Conservation (phyloP, 1,140 invertebrate species). For the Colletes latitarsis region DNA sequence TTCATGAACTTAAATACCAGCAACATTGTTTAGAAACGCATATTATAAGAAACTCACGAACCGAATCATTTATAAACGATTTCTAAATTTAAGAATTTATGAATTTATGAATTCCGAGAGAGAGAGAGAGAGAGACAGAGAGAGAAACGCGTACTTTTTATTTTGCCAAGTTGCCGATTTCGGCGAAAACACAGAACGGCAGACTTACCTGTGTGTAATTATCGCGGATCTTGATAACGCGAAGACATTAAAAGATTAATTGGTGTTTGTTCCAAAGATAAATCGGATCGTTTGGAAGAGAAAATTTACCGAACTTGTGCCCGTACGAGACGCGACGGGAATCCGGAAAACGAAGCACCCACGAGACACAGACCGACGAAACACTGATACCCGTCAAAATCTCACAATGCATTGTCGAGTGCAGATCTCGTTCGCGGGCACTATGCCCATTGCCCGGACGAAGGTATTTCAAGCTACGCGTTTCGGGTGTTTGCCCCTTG, state of each 20-base stretch:
- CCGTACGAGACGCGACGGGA: too few species aligned
- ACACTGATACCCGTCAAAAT: neutral
- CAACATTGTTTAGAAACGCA: too few species aligned
- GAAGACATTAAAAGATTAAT: neutral
- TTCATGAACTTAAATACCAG: too few species aligned
- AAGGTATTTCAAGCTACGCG: conserved; percentile 69
- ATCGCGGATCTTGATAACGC: neutral
- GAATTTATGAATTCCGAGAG: too few species aligned
- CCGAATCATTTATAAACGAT: too few species aligned
- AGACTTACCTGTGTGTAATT: neutral
- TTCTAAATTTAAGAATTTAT: too few species aligned
- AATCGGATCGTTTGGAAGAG: too few species aligned
- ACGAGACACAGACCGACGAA: neutral
- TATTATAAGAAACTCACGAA: too few species aligned
- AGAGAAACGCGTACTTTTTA: too few species aligned
- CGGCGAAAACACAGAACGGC: neutral
- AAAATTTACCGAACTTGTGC: too few species aligned
- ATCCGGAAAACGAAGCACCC: neutral
- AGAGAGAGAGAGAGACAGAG: too few species aligned
- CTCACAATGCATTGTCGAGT: conserved; percentile 29
- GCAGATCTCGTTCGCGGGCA: conserved; percentile 63
- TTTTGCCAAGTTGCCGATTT: neutral
- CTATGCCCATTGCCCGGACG: conserved; percentile 68
- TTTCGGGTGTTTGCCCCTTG: neutral
- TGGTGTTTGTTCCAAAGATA: too few species aligned